Base-by-base conservation (phyloP, 1,140 invertebrate genomes). In the Penaeus chinensis region DNA sequence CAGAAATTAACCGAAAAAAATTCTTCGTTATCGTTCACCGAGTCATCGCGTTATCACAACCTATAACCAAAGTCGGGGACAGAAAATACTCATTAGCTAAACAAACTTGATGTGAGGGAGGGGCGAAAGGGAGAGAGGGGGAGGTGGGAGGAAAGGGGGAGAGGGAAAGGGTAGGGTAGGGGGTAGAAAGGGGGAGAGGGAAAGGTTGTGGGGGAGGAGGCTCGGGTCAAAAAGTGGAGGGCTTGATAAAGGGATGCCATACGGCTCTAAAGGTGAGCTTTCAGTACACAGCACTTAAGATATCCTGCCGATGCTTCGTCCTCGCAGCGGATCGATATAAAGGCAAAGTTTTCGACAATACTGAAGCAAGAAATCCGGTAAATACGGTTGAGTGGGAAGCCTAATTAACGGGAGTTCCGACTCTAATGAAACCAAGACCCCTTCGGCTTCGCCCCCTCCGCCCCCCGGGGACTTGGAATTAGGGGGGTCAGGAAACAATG, bases 401-500 rank as follows among this genome's bases (percentile, higher is more conserved):
- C 18, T 47, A 32, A 69, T 81, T 86, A 71, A 71, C 37, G 32
- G 42, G 78, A 37, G 60, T 32, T 71, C 78, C 79, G 63, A 86
- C 85, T 74, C 27, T 71, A 47, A 61, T 32, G 78, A 71, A 80
- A 13, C 19, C 37, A 27, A 22, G 54, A 27, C 62, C 47, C 60
- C 76, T 77, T 80, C 83, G 54, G 47, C 54, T 22, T 16, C 60
- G n/a, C 79, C 69, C 78, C 42, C 42, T 24, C n/a, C 54, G 32
- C 27, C 85, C 85, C 85, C 80, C 60, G 66, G 85, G 85, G 69
- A 76, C 54, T 27, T 42, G 76, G 79, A 87, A 76, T 82, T 82
- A 77, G 63, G 80, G 85, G 79, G 66, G 82, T 5, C 27, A 47
- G 66, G 71, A 77, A 82, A 71, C 63, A 82, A 77, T 74, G 85